phyloP scores from a whole-genome alignment of 2,888 invertebrate genomes.

The Linnaemya vulpina region DNA sequence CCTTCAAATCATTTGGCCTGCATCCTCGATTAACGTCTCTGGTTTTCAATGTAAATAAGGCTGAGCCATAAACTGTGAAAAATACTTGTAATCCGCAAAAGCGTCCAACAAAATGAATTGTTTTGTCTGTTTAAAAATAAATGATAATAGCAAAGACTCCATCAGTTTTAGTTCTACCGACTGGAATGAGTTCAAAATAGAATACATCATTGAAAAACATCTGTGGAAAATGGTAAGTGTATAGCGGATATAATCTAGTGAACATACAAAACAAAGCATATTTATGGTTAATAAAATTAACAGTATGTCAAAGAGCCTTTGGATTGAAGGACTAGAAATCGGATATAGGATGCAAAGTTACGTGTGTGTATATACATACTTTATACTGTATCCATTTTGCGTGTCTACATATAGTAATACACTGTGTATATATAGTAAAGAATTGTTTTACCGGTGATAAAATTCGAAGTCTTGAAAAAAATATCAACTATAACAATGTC shows the following conservation, averaged over 20 bases:
- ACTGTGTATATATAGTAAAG: no score
- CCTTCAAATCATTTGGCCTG: no score
- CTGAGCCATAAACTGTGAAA: no score
- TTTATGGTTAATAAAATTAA: not conserved
- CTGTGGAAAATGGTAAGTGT: conserved; percentile 62
- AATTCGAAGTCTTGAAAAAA: no score
- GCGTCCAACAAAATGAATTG: conserved; percentile 54
- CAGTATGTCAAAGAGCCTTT: conserved; percentile 1
- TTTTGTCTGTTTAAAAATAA: conserved; percentile 53
- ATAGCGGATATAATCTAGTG: not conserved
- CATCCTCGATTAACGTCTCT: no score
- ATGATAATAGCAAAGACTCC: not conserved
- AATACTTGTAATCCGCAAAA: no score
- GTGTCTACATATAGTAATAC: no score
- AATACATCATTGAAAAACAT: conserved; percentile 58
- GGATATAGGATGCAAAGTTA: not conserved
- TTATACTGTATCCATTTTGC: no score
- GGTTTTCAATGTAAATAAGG: no score
- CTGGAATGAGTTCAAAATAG: conserved; percentile 52
- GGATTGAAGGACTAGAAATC: not conserved
- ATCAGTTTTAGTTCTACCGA: conserved; percentile 39
- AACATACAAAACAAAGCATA: not conserved
- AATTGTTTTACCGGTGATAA: no score
- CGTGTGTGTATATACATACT: not conserved
- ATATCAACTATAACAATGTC: no score